Evolutionary conservation across 2,888 invertebrate species (phyloP), one percentile per base, ranked within the genome.

Genomic region (Acrobasis consociella): DNA sequence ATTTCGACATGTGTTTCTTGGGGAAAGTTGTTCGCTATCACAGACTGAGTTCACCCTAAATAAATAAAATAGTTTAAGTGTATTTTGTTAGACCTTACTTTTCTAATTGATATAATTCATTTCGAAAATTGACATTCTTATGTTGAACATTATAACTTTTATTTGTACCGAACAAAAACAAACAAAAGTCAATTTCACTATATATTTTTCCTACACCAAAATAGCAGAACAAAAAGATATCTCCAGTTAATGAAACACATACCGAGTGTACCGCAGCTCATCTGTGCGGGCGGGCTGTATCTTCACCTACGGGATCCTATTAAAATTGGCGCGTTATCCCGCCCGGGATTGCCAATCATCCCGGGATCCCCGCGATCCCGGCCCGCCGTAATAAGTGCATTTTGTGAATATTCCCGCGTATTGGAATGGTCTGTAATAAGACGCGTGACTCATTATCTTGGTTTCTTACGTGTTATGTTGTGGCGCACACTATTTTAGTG

Each of bases 261-360:
- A 22, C n/a, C 17, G n/a, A 37, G n/a, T 58, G 52, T 62, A 60
- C 42, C 63, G 65, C 69, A 67, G 65, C 62, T 60, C 58, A 58
- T 59, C 50, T 53, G n/a, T 9, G 46, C 62, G 64, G 10, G 39
- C 49, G 53, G n/a, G 37, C 61, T 58, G 42, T 16, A 64, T 61
- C 59, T 52, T 61, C 66, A 72, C 71, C 73, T 68, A 68, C 72
- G 68, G 74, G 73, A 79, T 80, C 71, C 75, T 73, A 75, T 78
- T 78, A 75, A 74, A 74, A 83, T 80, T 73, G 81, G 75, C 77
- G 77, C 77, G 78, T 84, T 82, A 84, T 81, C 79, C 80, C 78
- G 73, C 69, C 70, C 75, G 78, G 83, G 79, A 85, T 86, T 86
- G 85, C 83, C 87, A 86, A 87, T 87, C 85, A 87, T 81, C 76